Base-by-base conservation (phyloP, 2,888 invertebrate species). In the Ligdia adustata region DNA sequence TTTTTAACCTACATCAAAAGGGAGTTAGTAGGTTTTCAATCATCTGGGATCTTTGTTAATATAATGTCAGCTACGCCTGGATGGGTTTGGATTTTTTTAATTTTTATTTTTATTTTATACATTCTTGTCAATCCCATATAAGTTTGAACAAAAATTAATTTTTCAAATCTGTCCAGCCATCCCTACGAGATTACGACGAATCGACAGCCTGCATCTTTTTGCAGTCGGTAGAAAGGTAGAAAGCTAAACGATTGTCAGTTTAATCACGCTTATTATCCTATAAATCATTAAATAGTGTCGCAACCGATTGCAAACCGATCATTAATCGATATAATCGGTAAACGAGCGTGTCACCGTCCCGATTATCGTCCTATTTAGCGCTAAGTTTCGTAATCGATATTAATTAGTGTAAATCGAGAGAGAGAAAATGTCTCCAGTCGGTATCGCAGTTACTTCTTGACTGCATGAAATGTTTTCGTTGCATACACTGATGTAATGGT, bases 331-430 rank as follows among this genome's bases (percentile, higher is more conserved):
- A 57, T 32, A 58, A 59, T 57, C 61, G 34, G 52, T 48, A 60
- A 63, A 69, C 53, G 52, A 65, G 64, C 69, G 64, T 66, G 66
- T 65, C 69, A 58, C 58, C 59, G 47, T 35, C 55, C 42, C 57
- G 66, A 71, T 66, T 66, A 64, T 46, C 37, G 53, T 55, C 57
- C 70, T 66, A 72, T 70, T 72, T 67, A 67, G 44, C 45, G 55
- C 54, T 57, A 40, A 37, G 56, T 79, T 75, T 74, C 72, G 74
- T 69, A 82, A 83, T 71, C 62, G 56, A 64, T 68, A 69, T 74
- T 78, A 79, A 84, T 84, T 84, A 75, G 69, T 65, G 64, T 69
- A 71, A 70, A 68, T 65, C 62, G 52, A 60, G 82, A 80, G n/a
- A n/a, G n/a, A n/a, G n/a, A 79, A 78, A 67, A 55, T 41, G 42